Conservation (phyloP, 1,140 invertebrate genomes). For the Gonioctena quinquepunctata region DNA sequence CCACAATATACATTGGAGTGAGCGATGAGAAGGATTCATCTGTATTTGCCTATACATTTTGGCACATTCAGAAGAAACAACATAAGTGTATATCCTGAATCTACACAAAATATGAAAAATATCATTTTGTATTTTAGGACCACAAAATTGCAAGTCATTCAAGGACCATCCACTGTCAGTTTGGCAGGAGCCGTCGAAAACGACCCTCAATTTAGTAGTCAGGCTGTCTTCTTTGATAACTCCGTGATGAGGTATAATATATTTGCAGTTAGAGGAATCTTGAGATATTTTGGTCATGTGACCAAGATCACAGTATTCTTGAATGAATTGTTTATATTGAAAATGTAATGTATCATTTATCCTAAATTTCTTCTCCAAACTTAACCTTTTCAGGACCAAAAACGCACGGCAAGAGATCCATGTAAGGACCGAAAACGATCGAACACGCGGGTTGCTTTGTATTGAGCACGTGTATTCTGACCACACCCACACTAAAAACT, state of each 20-base stretch:
- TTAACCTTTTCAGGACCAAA: too few relatives aligned
- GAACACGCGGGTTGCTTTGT: too few relatives aligned
- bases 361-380: slow-evolving; percentile 21
- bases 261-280: too few relatives aligned
- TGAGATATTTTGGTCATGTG: too few relatives aligned
- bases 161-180: slow-evolving; percentile 38
- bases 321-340: slow-evolving; percentile 43
- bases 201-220: slow-evolving; percentile 52
- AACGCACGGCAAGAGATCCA: too few relatives aligned
- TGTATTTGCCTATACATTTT: slow-evolving; percentile 52
- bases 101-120: slow-evolving; percentile 52
- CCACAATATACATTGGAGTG: slow-evolving; percentile 33
- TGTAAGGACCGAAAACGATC: too few relatives aligned
- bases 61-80: slow-evolving; percentile 51
- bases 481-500: too few relatives aligned
- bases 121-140: slow-evolving; percentile 55
- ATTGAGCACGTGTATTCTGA: too few relatives aligned
- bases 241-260: slow-evolving; percentile 56
- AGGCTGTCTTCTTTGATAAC: slow-evolving; percentile 44
- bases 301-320: slow-evolving; percentile 43
- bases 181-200: slow-evolving; percentile 51
- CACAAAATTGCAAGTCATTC: slow-evolving; percentile 41
- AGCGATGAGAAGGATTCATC: background rate
- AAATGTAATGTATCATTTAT: slow-evolving; percentile 14
- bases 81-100: slow-evolving; percentile 31